Base-by-base conservation (phyloP, 2,113 vertebrate species). In the Microcebus tavaratra region DNA sequence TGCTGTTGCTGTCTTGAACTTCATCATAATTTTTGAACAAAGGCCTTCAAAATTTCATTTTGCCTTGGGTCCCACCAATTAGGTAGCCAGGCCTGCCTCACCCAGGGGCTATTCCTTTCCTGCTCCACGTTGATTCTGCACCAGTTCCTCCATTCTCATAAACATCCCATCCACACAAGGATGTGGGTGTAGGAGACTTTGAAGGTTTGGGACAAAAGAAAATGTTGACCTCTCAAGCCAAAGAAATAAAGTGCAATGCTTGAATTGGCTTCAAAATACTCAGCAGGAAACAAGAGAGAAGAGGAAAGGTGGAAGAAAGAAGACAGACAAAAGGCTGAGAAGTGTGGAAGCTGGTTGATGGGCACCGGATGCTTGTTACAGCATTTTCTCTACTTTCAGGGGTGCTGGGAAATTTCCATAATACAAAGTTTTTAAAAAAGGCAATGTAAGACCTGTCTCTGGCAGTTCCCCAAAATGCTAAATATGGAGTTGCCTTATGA, bases 351-450 rank as follows among this genome's bases (percentile, higher is more conserved):
- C 70, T n/a, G 61, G n/a, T 9, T 27, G 36, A 21, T 23, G 73
- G 10, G 1, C 10, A 18, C 20, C 0, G 9, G 81, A 20, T 7
- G 39, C 42, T 48, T 6, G 4, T 12, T 8, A 36, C 7, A 15
- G 48, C 20, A 42, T 21, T 84, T 81, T 57, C 85, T 89, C 50
- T 76, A 57, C 34, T 79, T 79, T 42, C 78, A 39, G 48, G 6
- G 4, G 36, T 36, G 23, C 31, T 25, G 13, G 81, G 90, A 65
- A 31, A 68, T 36, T 70, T 68, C 72, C n/a, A 53, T 48, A 53
- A 67, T 10, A 61, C 55, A 86, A n/a, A 89, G 14, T 36, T 36
- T 48, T 36, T 48, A 31, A 76, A 48, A 31, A 31, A 76, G 73
- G 39, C 42, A 63, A 13, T 12, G 6, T 5, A 25, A 57, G 73